These are phyloP conservation scores for Aporophyla nigra DNA, from an alignment of 2,888 invertebrate genomes.

Conservation along the genomic window DNA sequence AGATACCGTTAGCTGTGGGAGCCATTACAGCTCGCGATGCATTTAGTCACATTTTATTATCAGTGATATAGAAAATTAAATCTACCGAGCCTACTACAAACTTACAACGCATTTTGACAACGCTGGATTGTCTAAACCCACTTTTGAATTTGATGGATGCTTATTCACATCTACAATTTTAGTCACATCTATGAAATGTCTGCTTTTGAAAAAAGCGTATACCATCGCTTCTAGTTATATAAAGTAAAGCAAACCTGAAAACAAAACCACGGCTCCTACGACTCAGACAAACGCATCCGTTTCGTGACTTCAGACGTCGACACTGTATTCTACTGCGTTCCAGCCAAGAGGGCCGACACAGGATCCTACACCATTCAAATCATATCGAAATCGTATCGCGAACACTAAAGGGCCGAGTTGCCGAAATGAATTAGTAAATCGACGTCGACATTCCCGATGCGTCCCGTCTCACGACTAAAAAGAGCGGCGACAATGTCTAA, in stretches of 20 bases:
- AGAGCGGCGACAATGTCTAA: slow-evolving; percentile 82
- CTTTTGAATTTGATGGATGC: not conserved
- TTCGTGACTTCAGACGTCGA: no score
- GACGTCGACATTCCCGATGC: slow-evolving; percentile 85
- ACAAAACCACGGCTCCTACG: slow-evolving; percentile 2
- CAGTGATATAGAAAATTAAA: not conserved
- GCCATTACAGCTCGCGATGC: slow-evolving; percentile 71
- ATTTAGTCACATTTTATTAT: not conserved
- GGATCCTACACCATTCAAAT: no score
- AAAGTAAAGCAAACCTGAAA: not conserved
- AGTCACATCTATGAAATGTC: not conserved
- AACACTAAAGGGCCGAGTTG: slow-evolving; percentile 72
- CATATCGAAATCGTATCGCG: slow-evolving; percentile 70
- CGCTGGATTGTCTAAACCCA: not conserved
- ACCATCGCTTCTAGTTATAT: not conserved
- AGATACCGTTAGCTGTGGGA: slow-evolving; percentile 78
- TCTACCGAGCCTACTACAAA: not conserved
- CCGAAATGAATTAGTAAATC: slow-evolving; percentile 89
- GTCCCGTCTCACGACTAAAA: slow-evolving; percentile 82
- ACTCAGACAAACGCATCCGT: no score
- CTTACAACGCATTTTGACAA: not conserved
- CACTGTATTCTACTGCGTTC: no score
- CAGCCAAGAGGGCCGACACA: no score
- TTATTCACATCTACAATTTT: not conserved
- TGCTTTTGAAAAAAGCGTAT: not conserved